phyloP scores from a whole-genome alignment of 2,113 vertebrate species.

The Amphiprion percula region DNA sequence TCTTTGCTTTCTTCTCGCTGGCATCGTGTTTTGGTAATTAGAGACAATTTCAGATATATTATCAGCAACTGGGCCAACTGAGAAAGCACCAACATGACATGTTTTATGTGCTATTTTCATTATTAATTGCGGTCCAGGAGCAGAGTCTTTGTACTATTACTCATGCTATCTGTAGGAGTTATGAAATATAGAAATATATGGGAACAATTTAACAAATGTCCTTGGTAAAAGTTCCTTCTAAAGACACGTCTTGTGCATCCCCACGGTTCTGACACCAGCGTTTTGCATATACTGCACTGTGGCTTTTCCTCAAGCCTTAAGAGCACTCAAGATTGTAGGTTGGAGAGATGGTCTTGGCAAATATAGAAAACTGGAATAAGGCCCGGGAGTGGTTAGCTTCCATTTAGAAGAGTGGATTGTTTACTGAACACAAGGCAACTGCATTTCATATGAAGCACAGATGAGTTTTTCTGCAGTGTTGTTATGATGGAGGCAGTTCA shows the following conservation, averaged over 20 bases:
- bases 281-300: too few relatives aligned
- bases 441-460: neutral
- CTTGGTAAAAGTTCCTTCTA: neutral
- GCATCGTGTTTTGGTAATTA: slow-evolving; percentile 27
- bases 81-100: slow-evolving; percentile 8
- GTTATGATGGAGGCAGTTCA: neutral
- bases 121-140: neutral
- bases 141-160: neutral
- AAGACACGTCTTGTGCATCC: neutral
- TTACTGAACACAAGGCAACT: neutral
- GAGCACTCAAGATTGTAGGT: neutral
- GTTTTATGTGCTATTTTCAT: neutral
- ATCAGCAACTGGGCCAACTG: neutral
- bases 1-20: slow-evolving; percentile 27
- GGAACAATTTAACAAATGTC: neutral
- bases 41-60: slow-evolving; percentile 29
- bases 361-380: neutral
- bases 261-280: neutral
- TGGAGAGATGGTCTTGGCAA: neutral
- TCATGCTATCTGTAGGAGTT: neutral
- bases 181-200: neutral
- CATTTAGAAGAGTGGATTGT: neutral
- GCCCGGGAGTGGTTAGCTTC: neutral
- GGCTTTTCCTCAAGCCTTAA: neutral
- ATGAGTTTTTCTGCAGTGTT: neutral